A percentile compares a stretch with the other conserved stretches of the same genome.
phyloP scores from a whole-genome alignment of 2,113 vertebrate species.

The Lophochroa leadbeateri region DNA sequence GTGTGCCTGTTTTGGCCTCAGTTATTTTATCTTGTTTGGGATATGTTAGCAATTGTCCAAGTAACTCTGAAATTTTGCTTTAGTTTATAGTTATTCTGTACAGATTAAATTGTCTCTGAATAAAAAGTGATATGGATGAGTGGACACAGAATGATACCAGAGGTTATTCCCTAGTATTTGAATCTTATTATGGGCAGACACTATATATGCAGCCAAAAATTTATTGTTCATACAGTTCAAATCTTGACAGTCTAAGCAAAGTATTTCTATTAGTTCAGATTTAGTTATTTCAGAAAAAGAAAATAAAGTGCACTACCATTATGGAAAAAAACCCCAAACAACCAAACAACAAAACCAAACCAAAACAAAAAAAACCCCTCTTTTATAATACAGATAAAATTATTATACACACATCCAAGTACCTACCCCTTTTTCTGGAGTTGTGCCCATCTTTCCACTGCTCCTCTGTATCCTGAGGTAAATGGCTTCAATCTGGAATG shows the following conservation, averaged over 20 bases:
- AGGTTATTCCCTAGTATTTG: neutral
- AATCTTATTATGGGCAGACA: neutral
- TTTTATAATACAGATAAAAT: neutral
- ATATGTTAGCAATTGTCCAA: neutral
- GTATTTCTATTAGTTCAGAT: neutral
- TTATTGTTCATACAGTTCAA: neutral
- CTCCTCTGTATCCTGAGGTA: neutral
- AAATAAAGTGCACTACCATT: neutral
- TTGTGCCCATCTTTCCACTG: neutral
- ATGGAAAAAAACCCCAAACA: rapidly evolving
- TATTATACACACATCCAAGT: neutral
- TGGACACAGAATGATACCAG: neutral
- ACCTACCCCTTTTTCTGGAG: neutral
- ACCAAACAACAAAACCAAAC: neutral
- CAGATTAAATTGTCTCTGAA: neutral
- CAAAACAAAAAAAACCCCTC: neutral
- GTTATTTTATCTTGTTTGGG: neutral
- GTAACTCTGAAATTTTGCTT: neutral
- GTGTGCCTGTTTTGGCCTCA: neutral
- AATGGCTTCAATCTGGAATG: neutral
- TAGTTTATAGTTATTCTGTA: neutral
- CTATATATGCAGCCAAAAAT: neutral
- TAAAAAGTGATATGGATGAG: neutral
- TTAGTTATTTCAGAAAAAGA: neutral
- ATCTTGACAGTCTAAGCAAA: neutral